A percentile compares a stretch with the other conserved stretches of the same genome.
phyloP scores from a whole-genome alignment of 2,888 invertebrate genomes.

The Ephialtes manifestator region DNA sequence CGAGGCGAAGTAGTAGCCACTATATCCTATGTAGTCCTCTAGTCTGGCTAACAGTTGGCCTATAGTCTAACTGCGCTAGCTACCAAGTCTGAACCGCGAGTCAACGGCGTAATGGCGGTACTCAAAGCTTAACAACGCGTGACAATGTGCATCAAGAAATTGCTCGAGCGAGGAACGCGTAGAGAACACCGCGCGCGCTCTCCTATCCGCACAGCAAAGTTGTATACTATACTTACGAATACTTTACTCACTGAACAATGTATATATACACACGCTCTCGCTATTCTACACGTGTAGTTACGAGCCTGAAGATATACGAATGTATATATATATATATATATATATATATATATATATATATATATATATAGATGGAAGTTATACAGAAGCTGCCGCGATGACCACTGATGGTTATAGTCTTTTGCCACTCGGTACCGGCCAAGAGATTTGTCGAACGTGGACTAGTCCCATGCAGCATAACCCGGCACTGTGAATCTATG shows the following conservation, averaged over 20 bases:
- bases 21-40: not conserved
- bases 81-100: constrained; percentile 38
- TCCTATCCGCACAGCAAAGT: constrained; percentile 63
- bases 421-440: constrained; percentile 18
- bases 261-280: constrained; percentile 26
- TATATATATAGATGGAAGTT: not conserved
- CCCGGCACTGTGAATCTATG: not conserved
- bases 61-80: constrained; percentile 17
- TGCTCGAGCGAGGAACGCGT: constrained; percentile 78
- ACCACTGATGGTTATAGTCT: constrained; percentile 9
- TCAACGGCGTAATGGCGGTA: constrained; percentile 80
- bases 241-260: constrained; percentile 58
- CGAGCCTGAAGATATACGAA: not conserved
- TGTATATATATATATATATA: not conserved
- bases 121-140: constrained; percentile 84
- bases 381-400: constrained; percentile 20
- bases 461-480: not conserved
- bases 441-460: constrained; percentile 41
- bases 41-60: constrained; percentile 15
- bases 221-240: constrained; percentile 62
- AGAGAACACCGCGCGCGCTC: constrained; percentile 63
- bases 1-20: not conserved
- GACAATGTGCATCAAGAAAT: constrained; percentile 83
- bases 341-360: not conserved
- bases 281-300: constrained; percentile 19